phyloP scores from a whole-genome alignment of 35 echinoderm and acorn worm genomes.

The Ophioderma brevispina region DNA sequence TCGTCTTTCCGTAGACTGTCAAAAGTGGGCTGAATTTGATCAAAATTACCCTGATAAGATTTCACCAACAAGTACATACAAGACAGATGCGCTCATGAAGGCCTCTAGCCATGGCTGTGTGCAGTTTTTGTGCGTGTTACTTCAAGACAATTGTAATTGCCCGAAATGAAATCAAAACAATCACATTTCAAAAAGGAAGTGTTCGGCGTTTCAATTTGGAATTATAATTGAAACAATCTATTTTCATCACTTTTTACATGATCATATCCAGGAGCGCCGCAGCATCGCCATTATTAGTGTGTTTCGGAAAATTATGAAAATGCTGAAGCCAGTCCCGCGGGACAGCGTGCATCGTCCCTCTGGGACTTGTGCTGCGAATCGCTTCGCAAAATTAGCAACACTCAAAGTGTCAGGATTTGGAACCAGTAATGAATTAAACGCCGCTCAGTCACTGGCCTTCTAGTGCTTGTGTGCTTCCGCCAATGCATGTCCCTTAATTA shows the following conservation, averaged over 20 bases:
- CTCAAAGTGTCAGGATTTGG: not conserved
- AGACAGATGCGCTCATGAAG: not conserved
- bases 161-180: conserved; percentile 6
- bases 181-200: not conserved
- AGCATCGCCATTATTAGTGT: not conserved
- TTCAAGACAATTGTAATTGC: conserved; percentile 1
- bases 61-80: not conserved
- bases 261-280: not conserved
- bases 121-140: not conserved
- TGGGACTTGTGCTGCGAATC: not conserved
- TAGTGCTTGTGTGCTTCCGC: not conserved
- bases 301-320: not conserved
- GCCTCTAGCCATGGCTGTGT: not conserved
- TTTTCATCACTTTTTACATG: not conserved
- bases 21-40: not conserved
- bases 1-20: not conserved
- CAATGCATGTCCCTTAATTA: not conserved
- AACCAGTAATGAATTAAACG: not conserved
- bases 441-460: not conserved
- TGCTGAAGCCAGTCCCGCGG: not conserved
- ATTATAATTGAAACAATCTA: conserved; percentile 15
- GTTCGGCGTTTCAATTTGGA: not conserved
- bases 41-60: not conserved
- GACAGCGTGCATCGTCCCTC: not conserved
- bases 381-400: not conserved